Conservation (phyloP, 2,113 vertebrate genomes). For the Pseudopodoces humilis region DNA sequence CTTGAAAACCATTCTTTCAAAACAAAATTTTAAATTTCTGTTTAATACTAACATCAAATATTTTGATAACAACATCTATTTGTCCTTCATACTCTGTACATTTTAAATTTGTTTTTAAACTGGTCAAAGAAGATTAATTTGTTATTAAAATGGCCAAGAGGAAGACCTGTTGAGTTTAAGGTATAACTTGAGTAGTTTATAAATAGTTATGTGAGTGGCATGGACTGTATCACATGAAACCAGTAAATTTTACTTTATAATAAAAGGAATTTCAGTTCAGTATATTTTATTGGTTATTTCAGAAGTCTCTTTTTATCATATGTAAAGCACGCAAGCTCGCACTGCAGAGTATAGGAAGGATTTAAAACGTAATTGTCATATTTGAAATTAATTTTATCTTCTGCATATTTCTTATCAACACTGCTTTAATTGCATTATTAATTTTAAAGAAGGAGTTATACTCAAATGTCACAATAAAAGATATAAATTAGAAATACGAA, state of each 20-base stretch:
- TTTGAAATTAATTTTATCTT: not conserved
- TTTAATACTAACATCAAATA: not conserved
- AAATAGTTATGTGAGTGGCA: not conserved
- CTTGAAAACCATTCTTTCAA: not conserved
- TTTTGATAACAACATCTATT: not conserved
- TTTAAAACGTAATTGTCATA: not conserved
- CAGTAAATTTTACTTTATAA: not conserved
- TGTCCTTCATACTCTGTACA: not conserved
- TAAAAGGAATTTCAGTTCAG: not conserved
- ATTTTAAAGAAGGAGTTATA: not conserved
- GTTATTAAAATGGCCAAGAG: not conserved
- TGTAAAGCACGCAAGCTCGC: not conserved
- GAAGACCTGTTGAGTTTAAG: not conserved
- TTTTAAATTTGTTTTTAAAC: not conserved
- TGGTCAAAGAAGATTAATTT: not conserved
- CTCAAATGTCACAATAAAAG: slow-evolving; percentile 26
- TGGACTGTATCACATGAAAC: not conserved
- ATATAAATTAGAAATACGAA: not conserved
- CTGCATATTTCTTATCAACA: not conserved
- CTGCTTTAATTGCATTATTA: slow-evolving; percentile 14
- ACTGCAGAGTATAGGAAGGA: not conserved
- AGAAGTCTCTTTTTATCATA: not conserved
- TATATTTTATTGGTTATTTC: not conserved
- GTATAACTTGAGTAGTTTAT: not conserved
- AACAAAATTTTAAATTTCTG: not conserved